These are phyloP conservation scores for Rhinolophus ferrumequinum DNA, from an alignment of 2,113 vertebrate genomes.

Conservation along the genomic window DNA sequence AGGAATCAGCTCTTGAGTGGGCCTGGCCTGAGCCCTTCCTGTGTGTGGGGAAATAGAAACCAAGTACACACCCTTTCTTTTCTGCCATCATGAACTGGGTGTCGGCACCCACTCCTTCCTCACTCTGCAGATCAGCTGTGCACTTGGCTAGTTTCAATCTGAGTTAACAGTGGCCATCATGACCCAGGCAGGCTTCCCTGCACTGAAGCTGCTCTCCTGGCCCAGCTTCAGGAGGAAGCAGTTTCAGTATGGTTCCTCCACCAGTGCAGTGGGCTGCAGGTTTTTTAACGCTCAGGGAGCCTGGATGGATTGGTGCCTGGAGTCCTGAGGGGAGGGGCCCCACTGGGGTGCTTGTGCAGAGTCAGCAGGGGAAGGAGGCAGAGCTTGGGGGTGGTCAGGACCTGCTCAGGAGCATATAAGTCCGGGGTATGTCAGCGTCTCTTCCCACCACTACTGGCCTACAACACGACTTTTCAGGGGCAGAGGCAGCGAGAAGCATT, in stretches of 20 bases:
- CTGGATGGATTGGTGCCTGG: neutral
- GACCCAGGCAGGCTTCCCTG: neutral
- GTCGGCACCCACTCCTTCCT: neutral
- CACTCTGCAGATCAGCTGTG: neutral
- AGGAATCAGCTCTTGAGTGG: neutral
- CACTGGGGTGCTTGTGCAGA: neutral
- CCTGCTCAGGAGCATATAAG: neutral
- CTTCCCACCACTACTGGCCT: neutral
- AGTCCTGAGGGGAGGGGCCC: neutral
- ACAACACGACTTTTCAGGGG: neutral
- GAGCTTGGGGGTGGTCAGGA: neutral
- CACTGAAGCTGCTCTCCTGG: neutral
- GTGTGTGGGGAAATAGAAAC: slow-evolving; percentile 46
- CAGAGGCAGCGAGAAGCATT: neutral
- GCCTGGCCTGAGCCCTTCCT: neutral
- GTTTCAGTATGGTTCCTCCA: neutral
- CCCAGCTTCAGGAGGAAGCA: neutral
- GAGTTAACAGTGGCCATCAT: too few species aligned
- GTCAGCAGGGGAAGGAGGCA: slow-evolving; percentile 27
- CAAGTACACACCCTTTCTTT: neutral
- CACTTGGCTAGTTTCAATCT: accelerated
- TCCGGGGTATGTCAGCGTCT: accelerated
- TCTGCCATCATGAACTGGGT: neutral
- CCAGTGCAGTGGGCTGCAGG: neutral
- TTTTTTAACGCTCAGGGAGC: neutral